Base-by-base conservation (phyloP, 2,888 invertebrate genomes). In the Ptychoptera albimana region DNA sequence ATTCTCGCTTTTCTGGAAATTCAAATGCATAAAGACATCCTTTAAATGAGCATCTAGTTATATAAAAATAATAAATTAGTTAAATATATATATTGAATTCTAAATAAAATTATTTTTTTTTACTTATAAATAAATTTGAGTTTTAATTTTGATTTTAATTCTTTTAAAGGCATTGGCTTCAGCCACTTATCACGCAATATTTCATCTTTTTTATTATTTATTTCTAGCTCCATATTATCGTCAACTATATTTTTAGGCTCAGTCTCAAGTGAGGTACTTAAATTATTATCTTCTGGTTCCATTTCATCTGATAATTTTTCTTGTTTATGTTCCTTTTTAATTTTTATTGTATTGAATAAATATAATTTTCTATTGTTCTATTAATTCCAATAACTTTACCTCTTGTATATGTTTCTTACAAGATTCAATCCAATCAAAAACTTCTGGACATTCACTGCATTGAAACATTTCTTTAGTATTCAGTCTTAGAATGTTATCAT, bases 11-110 rank as follows among this genome's bases (percentile, higher is more conserved):
- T 1, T 63, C 60, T 1, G 56, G 53, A 7, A 58, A 59, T 47
- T 69, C 63, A 51, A 79, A 76, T 53, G 72, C 69, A 45, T 71
- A 68, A 5, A 61, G 57, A 52, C 79, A 79, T 23, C 69, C 67
- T 45, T 64, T 63, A 23, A 70, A 57, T 2, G 67, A 58, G 55
- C 77, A 78, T 48, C 74, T 75, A 50, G 11, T 15, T 12, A 31
- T 9, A 31, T 31, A 8, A 32, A 30, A 3, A 38, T 38, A 29
- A 12, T 10, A 13, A 8, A 29, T 15, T 43, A 37, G 10, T 9
- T 38, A 37, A 14, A 30, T 2, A 37, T 35, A 37, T 42, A 37
- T 37, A 30, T 29, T 42, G 4, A 32, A 11, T 3, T 32, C 2
- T 7, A 32, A 11, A 32, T 32, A n/a, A n/a, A n/a, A 32, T 32